Evolutionary conservation across 2,797 vertebrate genomes (phyloP), one percentile per base, ranked within the genome.

Genomic region (Cirrhinus molitorella): DNA sequence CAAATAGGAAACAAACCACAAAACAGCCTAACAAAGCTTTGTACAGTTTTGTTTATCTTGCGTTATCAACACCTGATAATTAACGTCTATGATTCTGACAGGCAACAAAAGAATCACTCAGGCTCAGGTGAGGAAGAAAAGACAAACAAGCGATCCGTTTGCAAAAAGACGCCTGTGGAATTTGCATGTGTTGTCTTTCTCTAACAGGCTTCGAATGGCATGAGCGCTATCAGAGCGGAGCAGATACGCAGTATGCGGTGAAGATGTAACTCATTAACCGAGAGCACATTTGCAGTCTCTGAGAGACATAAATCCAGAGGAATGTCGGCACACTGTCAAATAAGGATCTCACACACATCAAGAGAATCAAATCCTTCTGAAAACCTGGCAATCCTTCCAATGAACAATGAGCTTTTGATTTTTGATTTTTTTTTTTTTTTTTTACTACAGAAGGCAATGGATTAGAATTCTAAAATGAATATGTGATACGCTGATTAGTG

Each of bases 191-290:
- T 61, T 28, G 37, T 59, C n/a, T 57, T 31, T 19, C 21, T 63
- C 68, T 25, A 73, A 59, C 49, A 28, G 45, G 34, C 59, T 28
- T 72, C 4, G 16, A 67, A 79, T 10, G 31, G 57, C 7, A 7
- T 2, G 51, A 28, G 17, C 0, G 10, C 14, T 70, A 57, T 80
- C 66, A n/a, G 34, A 70, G 23, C 10, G 23, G 19, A 28, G 59
- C 45, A 83, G 86, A 9, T 1, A 45, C 77, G 79, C 83, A 82
- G 76, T 82, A 55, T 31, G 65, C 40, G 31, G 14, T 23, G 51
- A 76, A 83, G 74, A 19, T 87, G 87, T 80, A 85, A 81, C 85
- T 88, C 87, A 89, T 92, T 92, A 92, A 89, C 87, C 86, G 68
- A 85, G 84, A 90, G 68, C 83, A 84, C 79, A 89, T 87, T 86